Base-by-base conservation (phyloP, 2,113 vertebrate genomes). In the Merops nubicus region DNA sequence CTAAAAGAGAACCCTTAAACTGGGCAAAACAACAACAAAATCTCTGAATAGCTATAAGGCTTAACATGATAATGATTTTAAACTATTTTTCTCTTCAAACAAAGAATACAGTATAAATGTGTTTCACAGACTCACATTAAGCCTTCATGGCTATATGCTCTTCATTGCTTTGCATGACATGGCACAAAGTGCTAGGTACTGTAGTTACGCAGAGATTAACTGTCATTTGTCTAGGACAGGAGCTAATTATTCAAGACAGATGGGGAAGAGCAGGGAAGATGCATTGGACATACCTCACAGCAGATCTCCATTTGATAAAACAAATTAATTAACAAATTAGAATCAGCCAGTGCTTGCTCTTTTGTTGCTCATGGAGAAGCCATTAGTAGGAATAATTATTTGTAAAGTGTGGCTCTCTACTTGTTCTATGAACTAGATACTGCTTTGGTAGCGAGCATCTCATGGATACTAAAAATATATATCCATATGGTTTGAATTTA, bases 251-350 rank as follows among this genome's bases (percentile, higher is more conserved):
- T 50, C 23, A 48, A 56, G 47, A 56, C 18, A 56, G 63, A 53
- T 38, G 23, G 22, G 8, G 31, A 62, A 60, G 16, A 79, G 26
- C 25, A 67, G 23, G 36, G 31, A 70, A 83, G 21, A 67, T 11
- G 8, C 51, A 85, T 50, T 29, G 33, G 29, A 47, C 2, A 1
- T 12, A 59, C 20, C n/a, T 84, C 50, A 48, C 26, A 64, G 12
- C 3, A 0, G 14, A 34, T 23, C 51, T 65, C 72, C 12, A 36
- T 36, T 75, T 0, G 0, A 67, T 6, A 63, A 42, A 68, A 56
- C 0, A 1, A 76, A 76, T 12, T 14, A 18, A 56, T 26, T 6
- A 34, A 42, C 21, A 77, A n/a, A n/a, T 12, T 15, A 43, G 38
- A 43, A 69, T 21, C 17, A 89, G 43, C 43, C 33, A 43, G 12